Base-by-base conservation (phyloP, 2,113 vertebrate genomes). In the Leptobrachium ailaonicum region DNA sequence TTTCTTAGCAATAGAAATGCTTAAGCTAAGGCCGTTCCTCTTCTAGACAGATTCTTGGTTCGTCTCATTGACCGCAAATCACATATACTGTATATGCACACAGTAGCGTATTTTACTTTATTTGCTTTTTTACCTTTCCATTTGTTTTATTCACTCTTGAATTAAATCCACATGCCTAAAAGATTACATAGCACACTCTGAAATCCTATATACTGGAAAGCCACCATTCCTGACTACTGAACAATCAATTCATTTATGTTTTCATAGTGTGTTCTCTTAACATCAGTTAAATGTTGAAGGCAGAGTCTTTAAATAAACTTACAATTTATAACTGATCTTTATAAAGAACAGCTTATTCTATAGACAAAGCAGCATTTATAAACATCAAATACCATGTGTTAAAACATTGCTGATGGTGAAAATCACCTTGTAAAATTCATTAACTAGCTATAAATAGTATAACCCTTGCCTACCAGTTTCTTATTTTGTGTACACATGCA, bases 91-190 rank as follows among this genome's bases (percentile, higher is more conserved):
- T 70, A 66, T 63, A 56, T 71, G 76, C 54, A 78, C 44, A 78
- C 67, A 78, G 68, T 78, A 78, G 76, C 76, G 62, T 68, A 70
- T 68, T 77, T 77, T 60, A 40, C 66, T 6, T 32, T 32, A 6
- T 77, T 40, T 69, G n/a, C 2, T n/a, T 71, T 50, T 50, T 50
- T 47, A 71, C 68, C 68, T 6, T 71, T 71, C 14, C 42, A 44
- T 4, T 73, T 67, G 63, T 73, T 67, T 75, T 13, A 81, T 69
- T 75, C 64, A 74, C 20, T 69, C 7, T 14, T 14, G n/a, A 75
- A 75, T 75, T 75, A 67, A 47, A 69, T 62, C 64, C 79, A 81
- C 79, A 75, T 75, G 53, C 75, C 69, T 69, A 56, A 81, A 69
- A 63, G 64, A 50, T 81, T 81, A 75, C 45, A 63, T 62, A 81